Evolutionary conservation across 2,888 invertebrate species (phyloP).

Genomic region (Melikaiella ostensackeni): DNA sequence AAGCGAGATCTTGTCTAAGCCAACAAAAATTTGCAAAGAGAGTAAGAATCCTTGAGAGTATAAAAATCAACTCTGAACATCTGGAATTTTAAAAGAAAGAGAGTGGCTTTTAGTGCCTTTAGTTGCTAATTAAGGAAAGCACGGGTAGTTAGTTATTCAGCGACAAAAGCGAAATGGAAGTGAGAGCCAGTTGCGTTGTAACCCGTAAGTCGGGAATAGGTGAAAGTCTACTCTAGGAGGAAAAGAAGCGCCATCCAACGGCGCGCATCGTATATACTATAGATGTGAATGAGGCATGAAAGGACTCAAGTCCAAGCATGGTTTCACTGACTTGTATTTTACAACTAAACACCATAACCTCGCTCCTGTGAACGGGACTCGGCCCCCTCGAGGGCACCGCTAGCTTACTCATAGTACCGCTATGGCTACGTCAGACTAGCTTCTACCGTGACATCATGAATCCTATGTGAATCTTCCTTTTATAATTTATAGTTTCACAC

Average conservation of each 20-base stretch:
- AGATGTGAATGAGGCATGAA: slow-evolving; percentile 22
- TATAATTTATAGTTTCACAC: not conserved
- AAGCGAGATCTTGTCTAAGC: no score
- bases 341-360: slow-evolving; percentile 30
- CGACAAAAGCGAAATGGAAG: slow-evolving; percentile 29
- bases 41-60: no score
- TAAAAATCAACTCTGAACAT: not conserved
- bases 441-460: not conserved
- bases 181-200: slow-evolving; percentile 11
- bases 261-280: not conserved
- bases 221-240: slow-evolving; percentile 31
- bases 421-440: slow-evolving; percentile 51
- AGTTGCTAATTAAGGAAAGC: not conserved
- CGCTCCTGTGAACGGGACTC: slow-evolving; percentile 23
- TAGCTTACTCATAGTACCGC: slow-evolving; percentile 73
- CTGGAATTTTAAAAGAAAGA: not conserved
- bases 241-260: slow-evolving; percentile 35
- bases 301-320: slow-evolving; percentile 29
- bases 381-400: slow-evolving; percentile 42
- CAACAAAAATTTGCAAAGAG: no score
- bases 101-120: not conserved
- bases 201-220: not conserved
- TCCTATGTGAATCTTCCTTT: not conserved
- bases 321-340: slow-evolving; percentile 27
- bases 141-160: slow-evolving; percentile 8